Evolutionary conservation across 2,888 invertebrate species (phyloP).

Genomic region (Hermaeophaga mercurialis): DNA sequence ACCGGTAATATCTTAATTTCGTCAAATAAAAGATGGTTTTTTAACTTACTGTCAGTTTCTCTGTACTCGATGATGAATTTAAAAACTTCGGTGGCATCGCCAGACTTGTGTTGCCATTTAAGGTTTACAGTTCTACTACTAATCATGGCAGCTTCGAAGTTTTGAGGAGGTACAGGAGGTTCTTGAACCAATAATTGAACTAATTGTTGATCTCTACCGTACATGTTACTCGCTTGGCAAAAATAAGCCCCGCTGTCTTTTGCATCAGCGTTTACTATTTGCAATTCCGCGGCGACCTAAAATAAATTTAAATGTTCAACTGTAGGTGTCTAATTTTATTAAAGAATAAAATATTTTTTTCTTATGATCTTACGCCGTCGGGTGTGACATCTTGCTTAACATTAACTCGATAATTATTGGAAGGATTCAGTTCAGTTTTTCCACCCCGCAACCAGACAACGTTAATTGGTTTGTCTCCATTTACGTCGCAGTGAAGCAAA

Average conservation of each 20-base stretch:
- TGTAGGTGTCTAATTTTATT: neutral
- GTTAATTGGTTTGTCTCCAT: constrained; percentile 79
- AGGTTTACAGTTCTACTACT: constrained; percentile 73
- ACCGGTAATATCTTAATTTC: no score
- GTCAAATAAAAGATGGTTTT: no score
- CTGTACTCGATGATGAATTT: constrained; percentile 73
- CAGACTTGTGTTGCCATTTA: constrained; percentile 75
- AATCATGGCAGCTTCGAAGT: constrained; percentile 68
- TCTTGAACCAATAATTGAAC: constrained; percentile 77
- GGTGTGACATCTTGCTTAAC: constrained; percentile 72
- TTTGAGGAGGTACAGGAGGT: constrained; percentile 54
- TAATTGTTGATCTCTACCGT: constrained; percentile 72
- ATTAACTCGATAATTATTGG: constrained; percentile 69
- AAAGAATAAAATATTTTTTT: neutral
- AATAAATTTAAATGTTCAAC: constrained; percentile 1
- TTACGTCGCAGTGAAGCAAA: constrained; percentile 74
- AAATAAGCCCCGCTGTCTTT: constrained; percentile 78
- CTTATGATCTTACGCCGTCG: constrained; percentile 61
- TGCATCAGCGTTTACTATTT: constrained; percentile 71
- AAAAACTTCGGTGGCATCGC: constrained; percentile 72
- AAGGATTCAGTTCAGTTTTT: constrained; percentile 71
- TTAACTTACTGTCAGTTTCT: constrained; percentile 64
- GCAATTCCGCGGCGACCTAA: constrained; percentile 66
- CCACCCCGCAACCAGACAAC: constrained; percentile 76
- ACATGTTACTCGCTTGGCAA: constrained; percentile 77